Percentiles rank a stretch among this genome's conserved stretches.
phyloP scores from a whole-genome alignment of 2,888 invertebrate species.

The Teleogryllus oceanicus region DNA sequence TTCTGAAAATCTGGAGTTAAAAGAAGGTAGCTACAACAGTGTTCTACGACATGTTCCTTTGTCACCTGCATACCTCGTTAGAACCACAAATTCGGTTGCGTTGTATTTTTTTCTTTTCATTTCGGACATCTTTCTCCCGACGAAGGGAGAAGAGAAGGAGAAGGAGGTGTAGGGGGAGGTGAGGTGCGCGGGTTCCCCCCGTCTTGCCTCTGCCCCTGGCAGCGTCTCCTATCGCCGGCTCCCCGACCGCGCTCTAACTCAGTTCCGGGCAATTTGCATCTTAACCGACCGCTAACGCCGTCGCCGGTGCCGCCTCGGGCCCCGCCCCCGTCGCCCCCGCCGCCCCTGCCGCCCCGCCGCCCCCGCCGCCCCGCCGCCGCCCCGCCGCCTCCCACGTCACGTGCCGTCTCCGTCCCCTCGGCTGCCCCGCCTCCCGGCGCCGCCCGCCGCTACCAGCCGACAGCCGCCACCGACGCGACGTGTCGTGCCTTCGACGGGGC shows the following conservation, averaged over 20 bases:
- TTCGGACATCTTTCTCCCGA: no score
- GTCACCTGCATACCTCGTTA: no score
- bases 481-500: no score
- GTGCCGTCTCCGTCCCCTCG: neutral
- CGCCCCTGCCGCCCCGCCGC: neutral
- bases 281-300: conserved; percentile 31
- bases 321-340: neutral
- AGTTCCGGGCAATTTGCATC: conserved; percentile 37
- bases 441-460: no score
- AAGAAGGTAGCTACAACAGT: no score
- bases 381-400: neutral
- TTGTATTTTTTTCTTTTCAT: no score
- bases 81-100: no score
- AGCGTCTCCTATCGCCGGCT: neutral
- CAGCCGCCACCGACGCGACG: no score
- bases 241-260: conserved; percentile 32
- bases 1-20: no score
- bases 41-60: no score
- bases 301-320: neutral
- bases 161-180: no score
- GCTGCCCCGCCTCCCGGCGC: neutral
- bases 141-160: no score
- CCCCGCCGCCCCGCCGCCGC: neutral
- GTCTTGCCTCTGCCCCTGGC: neutral
- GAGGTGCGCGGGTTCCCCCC: neutral